Evolutionary conservation across 2,888 invertebrate species (phyloP), one percentile per base, ranked within the genome.

Genomic region (Octonoba sinensis): DNA sequence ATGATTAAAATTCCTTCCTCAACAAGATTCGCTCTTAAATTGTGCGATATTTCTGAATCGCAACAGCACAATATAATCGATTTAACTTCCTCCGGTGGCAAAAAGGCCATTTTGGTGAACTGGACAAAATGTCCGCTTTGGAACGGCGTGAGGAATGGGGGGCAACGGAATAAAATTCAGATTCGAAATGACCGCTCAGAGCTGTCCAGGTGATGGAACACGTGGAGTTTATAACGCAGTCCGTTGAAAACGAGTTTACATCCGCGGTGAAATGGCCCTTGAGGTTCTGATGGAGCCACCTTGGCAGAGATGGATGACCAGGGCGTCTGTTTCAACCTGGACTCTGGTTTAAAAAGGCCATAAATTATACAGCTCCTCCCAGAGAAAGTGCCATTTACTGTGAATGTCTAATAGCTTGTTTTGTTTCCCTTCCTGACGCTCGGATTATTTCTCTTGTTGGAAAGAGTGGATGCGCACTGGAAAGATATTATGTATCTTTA

Each of bases 81-180:
- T 36, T 36, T 36, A 36, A 36, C 36, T 36, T 36, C 36, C 11
- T 36, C 36, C 36, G 11, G 11, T 36, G 36, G 36, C 36, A 36
- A 36, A 36, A 36, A 36, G 36, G 8, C 3, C 8, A 36, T 36
- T 36, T 8, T 36, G 8, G 36, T 36, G 36, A 36, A 36, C 36
- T 36, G 36, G 36, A 36, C 36, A 15, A 54, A 54, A 16, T 54
- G 54, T 54, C 54, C 54, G 20, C 20, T 54, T 15, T 4, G 16
- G 8, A 54, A 20, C 54, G 8, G 54, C n/a, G 47, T 56, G 6
- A 54, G 18, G 44, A n/a, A 36, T n/a, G 20, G 57, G 27, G 62
- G n/a, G 59, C 13, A 20, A 67, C 67, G 79, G 54, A 79, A 79
- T 79, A 79, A 79, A 79, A 79, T 79, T 79, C 72, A 78, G 72